phyloP scores from a whole-genome alignment of 2,888 invertebrate species.

The Eupithecia vulgata region DNA sequence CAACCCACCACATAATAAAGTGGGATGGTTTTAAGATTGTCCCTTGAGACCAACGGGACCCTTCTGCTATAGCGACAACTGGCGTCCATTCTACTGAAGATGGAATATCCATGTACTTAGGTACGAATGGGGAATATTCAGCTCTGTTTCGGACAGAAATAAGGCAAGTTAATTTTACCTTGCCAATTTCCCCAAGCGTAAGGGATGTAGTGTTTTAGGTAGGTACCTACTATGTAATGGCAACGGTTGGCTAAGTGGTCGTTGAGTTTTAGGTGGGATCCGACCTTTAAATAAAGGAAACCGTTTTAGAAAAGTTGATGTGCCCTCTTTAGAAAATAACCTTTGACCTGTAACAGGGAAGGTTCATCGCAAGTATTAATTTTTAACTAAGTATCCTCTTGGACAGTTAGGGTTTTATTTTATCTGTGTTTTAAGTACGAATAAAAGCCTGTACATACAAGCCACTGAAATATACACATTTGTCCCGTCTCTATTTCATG shows the following conservation, averaged over 20 bases:
- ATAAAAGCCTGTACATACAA: background rate
- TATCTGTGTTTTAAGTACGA: background rate
- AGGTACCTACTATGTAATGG: constrained; percentile 40
- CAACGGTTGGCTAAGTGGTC: constrained; percentile 50
- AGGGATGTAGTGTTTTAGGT: constrained; percentile 48
- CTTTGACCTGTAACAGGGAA: constrained; percentile 41
- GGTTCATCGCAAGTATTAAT: constrained; percentile 32
- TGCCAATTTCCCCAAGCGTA: constrained; percentile 44
- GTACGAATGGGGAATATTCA: constrained; percentile 63
- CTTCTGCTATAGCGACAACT: constrained; percentile 65
- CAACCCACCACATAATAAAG: constrained; percentile 72
- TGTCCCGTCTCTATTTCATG: background rate
- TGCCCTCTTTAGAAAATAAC: constrained; percentile 44
- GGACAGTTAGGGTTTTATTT: constrained; percentile 17
- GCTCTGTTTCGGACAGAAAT: constrained; percentile 65
- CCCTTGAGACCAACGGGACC: constrained; percentile 61
- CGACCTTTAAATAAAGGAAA: constrained; percentile 50
- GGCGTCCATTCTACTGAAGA: constrained; percentile 69
- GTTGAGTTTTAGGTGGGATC: constrained; percentile 52
- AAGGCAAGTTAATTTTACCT: constrained; percentile 61
- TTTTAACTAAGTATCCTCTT: constrained; percentile 33
- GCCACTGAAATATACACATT: background rate
- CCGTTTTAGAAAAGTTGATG: constrained; percentile 48
- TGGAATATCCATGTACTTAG: constrained; percentile 57
- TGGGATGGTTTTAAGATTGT: constrained; percentile 68